phyloP scores from a whole-genome alignment of 2,888 invertebrate species.

The Drosophila sordidula region DNA sequence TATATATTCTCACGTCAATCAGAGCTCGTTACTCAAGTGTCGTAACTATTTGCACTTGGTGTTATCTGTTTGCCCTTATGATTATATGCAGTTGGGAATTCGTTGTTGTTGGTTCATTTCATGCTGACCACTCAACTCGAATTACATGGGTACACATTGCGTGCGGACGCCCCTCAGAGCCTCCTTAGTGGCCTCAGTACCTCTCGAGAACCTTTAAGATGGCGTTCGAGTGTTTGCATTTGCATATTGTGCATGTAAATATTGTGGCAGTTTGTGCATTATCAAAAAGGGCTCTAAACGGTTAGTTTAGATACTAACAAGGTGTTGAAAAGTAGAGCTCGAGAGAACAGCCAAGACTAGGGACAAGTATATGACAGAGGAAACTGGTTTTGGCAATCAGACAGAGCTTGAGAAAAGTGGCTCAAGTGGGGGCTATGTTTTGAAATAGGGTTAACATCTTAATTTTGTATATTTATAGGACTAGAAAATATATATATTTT shows the following conservation, averaged over 20 bases:
- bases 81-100: conserved; percentile 38
- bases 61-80: conserved; percentile 42
- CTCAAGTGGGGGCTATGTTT: too few relatives aligned
- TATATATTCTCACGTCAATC: conserved; percentile 51
- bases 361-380: not conserved
- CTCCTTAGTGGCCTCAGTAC: not conserved
- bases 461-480: too few relatives aligned
- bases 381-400: too few relatives aligned
- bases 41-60: conserved; percentile 27
- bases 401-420: too few relatives aligned
- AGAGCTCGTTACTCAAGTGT: conserved; percentile 10
- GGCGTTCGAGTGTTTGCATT: conserved; percentile 54
- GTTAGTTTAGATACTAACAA: not conserved
- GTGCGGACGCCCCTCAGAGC: not conserved
- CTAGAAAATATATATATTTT: too few relatives aligned
- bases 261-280: conserved; percentile 34
- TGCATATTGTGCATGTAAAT: conserved; percentile 54
- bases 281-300: conserved; percentile 22
- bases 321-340: conserved; percentile 2
- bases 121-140: conserved; percentile 58
- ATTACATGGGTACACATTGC: conserved; percentile 50
- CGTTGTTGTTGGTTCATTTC: conserved; percentile 41
- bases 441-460: too few relatives aligned
- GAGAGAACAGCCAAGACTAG: not conserved
- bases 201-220: conserved; percentile 23